phyloP scores from a whole-genome alignment of 2,113 vertebrate species.

The Cephalopterus ornatus region DNA sequence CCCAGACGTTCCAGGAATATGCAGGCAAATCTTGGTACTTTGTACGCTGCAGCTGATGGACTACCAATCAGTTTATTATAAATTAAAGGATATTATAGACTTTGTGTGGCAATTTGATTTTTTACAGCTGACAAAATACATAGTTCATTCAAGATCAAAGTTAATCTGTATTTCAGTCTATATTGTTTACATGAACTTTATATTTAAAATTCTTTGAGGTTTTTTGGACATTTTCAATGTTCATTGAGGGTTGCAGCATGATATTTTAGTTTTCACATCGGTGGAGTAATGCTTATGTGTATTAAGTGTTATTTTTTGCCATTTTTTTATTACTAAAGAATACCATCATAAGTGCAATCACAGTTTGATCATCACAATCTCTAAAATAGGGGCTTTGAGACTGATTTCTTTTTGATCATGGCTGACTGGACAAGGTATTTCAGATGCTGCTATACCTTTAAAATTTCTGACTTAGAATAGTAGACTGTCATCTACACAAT shows the following conservation, averaged over 20 bases:
- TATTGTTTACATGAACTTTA: constrained; percentile 33
- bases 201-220: neutral
- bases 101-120: neutral
- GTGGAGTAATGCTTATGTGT: neutral
- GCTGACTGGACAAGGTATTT: neutral
- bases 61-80: neutral
- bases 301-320: neutral
- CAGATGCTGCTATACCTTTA: neutral
- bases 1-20: neutral
- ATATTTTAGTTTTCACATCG: neutral
- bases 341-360: neutral
- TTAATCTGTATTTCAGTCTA: constrained; percentile 24
- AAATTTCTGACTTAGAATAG: neutral
- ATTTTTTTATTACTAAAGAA: neutral
- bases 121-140: neutral
- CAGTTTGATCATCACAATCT: neutral
- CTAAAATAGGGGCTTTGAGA: neutral
- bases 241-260: neutral
- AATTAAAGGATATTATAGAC: neutral
- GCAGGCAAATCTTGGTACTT: neutral
- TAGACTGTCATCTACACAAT: neutral
- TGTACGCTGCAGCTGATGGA: neutral
- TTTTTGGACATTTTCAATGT: neutral
- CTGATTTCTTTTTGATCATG: neutral
- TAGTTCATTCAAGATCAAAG: neutral